Percentiles rank a stretch among this genome's conserved stretches.
Conservation (phyloP, 2,113 vertebrate species). For the Morone saxatilis region DNA sequence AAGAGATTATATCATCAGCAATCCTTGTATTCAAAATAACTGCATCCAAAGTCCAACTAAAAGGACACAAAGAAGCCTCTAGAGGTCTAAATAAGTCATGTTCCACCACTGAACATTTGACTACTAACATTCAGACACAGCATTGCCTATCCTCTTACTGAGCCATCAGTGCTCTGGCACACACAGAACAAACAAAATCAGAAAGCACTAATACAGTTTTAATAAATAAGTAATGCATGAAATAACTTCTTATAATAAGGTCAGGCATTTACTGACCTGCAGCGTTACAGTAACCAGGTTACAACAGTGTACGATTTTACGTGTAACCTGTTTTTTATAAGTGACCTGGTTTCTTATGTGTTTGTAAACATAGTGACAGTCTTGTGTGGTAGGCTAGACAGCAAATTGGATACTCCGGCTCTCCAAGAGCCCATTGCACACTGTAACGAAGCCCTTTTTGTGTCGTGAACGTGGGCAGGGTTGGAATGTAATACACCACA, state of each 20-base stretch:
- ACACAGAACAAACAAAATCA: not conserved
- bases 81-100: not conserved
- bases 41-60: not conserved
- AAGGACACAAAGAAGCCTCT: not conserved
- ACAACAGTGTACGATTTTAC: not conserved
- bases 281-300: not conserved
- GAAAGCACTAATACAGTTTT: not conserved
- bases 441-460: slow-evolving; percentile 43
- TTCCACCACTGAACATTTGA: not conserved
- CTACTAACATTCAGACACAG: not conserved
- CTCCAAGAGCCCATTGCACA: not conserved
- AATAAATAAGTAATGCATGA: not conserved
- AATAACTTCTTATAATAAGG: not conserved
- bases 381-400: not conserved
- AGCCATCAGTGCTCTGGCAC: not conserved
- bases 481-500: slow-evolving; percentile 54
- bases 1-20: not conserved
- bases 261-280: not conserved
- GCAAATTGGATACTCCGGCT: slow-evolving; percentile 11
- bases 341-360: not conserved
- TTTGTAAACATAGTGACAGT: not conserved
- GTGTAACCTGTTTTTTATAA: not conserved
- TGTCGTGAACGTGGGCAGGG: slow-evolving; percentile 51
- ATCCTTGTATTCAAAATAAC: not conserved
- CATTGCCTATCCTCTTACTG: not conserved